phyloP scores from a whole-genome alignment of 2,888 invertebrate species.

The Mayetiola destructor region DNA sequence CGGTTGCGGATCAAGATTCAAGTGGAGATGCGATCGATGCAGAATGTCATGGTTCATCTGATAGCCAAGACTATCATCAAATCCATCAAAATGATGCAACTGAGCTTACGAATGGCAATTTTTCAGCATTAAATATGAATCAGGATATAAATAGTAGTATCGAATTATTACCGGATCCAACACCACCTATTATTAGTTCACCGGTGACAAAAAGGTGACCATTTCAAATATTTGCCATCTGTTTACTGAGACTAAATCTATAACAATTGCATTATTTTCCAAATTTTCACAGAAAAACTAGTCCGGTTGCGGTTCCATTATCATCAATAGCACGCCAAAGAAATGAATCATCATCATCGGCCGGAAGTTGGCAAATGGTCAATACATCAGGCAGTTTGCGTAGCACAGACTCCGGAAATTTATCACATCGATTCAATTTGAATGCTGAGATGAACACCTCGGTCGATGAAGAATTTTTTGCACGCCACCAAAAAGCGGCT shows the following conservation, averaged over 20 bases:
- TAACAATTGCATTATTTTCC: not conserved
- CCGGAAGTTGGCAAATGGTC: conserved; percentile 56
- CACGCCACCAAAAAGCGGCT: not conserved
- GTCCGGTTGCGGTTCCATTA: conserved; percentile 49
- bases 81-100: conserved; percentile 25
- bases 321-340: conserved; percentile 35
- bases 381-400: conserved; percentile 50
- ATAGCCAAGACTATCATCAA: conserved; percentile 36
- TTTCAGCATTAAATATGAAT: not conserved
- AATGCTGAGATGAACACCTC: conserved; percentile 22
- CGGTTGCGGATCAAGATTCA: conserved; percentile 40
- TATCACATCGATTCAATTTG: not conserved
- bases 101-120: conserved; percentile 25
- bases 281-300: conserved; percentile 34
- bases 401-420: conserved; percentile 32
- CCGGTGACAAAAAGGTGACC: not conserved
- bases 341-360: conserved; percentile 43
- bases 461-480: conserved; percentile 13
- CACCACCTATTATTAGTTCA: not conserved
- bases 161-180: not conserved
- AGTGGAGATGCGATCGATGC: conserved; percentile 38
- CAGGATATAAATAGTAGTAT: conserved; percentile 17
- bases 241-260: not conserved
- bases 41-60: conserved; percentile 39
- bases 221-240: not conserved